Evolutionary conservation across 1,140 invertebrate species (phyloP), one percentile per base, ranked within the genome.

Genomic region (Pogonognathellus flavescens): DNA sequence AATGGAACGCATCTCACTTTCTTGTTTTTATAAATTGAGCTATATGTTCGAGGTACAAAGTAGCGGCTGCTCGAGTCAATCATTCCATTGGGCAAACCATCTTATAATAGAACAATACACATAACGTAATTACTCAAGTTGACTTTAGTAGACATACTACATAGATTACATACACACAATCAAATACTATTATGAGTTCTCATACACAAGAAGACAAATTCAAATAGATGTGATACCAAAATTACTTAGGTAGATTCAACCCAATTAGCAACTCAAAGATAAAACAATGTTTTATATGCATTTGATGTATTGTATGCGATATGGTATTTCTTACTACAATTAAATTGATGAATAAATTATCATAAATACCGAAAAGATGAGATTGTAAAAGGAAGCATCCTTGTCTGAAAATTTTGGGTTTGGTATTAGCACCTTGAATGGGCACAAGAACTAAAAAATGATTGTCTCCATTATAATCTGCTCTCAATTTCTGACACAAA

Each of bases 1-100:
- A 76, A 76, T 76, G 70, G 70, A 16, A 16, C 31, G 10, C 70
- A 76, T 76, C 70, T 76, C 70, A 76, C n/a, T 50, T 76, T 76
- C 41, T 50, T 76, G 41, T 76, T 76, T 6, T 76, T 76, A 50
- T 76, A 76, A 50, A 76, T 76, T 41, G 31, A 49, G 41, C 31
- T 31, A 18, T 76, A 76, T 50, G 70, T 49, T 20, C 41, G 25
- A 50, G 41, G 41, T 50, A 16, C 41, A 76, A 76, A 76, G 70
- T 76, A 76, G 7, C 70, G 70, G 70, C 70, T 76, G 70, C 0
- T 41, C 13, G 41, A n/a, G 49, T 76, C 70, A 76, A 76, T 76
- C 70, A 76, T 50, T 31, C 70, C 70, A 50, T 49, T 49, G 11
- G 13, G 31, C 8, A n/a, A n/a, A 11, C 41, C 70, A 76, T 76